These are phyloP conservation scores for Xenus cinereus DNA, from an alignment of 2,113 vertebrate genomes.

Conservation along the genomic window DNA sequence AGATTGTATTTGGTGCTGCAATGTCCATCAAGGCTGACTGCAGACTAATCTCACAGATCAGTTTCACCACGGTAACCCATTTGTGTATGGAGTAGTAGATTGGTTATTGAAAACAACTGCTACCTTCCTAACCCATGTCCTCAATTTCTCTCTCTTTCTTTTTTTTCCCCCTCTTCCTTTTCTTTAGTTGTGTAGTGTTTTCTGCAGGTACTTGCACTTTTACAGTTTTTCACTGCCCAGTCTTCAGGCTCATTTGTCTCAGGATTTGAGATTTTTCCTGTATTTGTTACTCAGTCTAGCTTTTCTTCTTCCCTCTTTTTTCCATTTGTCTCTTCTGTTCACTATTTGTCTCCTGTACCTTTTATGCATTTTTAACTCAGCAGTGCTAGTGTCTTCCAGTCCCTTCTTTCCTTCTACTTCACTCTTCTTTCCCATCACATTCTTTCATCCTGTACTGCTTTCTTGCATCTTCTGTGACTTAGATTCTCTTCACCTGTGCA, in stretches of 20 bases:
- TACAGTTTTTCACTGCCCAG: neutral
- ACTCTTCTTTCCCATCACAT: neutral
- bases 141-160: neutral
- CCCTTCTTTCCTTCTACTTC: neutral
- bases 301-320: neutral
- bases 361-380: neutral
- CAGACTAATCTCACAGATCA: neutral
- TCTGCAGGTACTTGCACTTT: neutral
- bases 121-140: neutral
- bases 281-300: neutral
- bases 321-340: neutral
- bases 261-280: neutral
- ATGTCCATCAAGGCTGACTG: neutral
- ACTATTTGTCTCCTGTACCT: neutral
- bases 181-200: neutral
- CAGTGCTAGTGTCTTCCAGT: neutral
- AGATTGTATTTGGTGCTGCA: neutral
- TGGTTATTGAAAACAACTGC: neutral
- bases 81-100: neutral
- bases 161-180: neutral
- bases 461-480: neutral
- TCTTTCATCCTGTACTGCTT: neutral
- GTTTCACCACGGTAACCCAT: neutral
- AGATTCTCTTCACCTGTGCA: neutral
- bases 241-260: neutral